These are phyloP conservation scores for Eidolon dupreanum DNA, from an alignment of 2,797 vertebrate species.

Conservation along the genomic window DNA sequence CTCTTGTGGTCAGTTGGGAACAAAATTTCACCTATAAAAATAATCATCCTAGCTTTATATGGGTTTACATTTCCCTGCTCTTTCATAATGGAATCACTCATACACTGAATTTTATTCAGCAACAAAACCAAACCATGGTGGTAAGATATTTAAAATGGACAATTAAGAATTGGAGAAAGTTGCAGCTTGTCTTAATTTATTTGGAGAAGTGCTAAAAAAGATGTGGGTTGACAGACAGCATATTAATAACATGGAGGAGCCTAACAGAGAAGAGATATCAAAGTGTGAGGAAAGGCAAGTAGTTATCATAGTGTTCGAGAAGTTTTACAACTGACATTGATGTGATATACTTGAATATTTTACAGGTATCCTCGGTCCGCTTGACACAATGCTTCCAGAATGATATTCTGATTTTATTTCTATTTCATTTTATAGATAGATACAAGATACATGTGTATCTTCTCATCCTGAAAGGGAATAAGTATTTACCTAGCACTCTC, in stretches of 20 bases:
- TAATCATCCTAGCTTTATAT: neutral
- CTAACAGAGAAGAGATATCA: neutral
- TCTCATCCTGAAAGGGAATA: neutral
- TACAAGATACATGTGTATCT: neutral
- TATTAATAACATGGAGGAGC: neutral
- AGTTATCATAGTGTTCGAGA: neutral
- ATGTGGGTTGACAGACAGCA: neutral
- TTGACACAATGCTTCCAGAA: neutral
- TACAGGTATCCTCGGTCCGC: neutral
- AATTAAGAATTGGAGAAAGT: neutral
- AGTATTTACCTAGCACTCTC: neutral
- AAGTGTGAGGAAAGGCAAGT: neutral
- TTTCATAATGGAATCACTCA: neutral
- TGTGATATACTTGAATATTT: neutral
- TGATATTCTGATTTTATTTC: neutral
- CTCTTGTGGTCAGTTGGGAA: slow-evolving; percentile 65
- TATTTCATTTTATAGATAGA: neutral
- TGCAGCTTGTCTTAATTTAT: neutral
- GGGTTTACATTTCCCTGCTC: neutral
- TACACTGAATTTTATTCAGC: neutral
- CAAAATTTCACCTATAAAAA: neutral
- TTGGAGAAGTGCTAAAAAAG: neutral
- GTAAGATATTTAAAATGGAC: neutral
- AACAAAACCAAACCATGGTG: neutral
- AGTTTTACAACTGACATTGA: neutral